phyloP scores from a whole-genome alignment of 2,888 invertebrate genomes.

The Dermolepida albohirtum region DNA sequence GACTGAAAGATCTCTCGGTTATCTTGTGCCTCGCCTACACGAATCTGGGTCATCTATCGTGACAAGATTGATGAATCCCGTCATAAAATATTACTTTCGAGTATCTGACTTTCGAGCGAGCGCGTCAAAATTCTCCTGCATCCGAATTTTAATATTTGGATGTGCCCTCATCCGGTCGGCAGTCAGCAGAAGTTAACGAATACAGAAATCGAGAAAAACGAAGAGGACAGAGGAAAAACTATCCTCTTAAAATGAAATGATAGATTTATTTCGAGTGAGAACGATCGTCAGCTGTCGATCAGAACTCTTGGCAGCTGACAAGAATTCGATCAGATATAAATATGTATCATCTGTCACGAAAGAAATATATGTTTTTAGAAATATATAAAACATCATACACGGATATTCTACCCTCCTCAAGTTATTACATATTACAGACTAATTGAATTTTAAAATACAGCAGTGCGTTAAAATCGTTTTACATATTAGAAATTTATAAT shows the following conservation, averaged over 20 bases:
- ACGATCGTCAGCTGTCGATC: slow-evolving; percentile 21
- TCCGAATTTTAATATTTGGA: slow-evolving; percentile 28
- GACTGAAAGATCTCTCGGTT: slow-evolving; percentile 28
- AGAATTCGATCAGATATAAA: slow-evolving; percentile 1
- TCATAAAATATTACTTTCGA: slow-evolving; percentile 37
- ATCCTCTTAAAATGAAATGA: slow-evolving; percentile 7
- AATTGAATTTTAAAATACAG: no score
- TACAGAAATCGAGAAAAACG: background rate
- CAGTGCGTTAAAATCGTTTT: no score
- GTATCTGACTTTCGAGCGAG: slow-evolving; percentile 30
- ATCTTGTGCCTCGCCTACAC: background rate
- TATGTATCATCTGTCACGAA: background rate
- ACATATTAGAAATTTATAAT: no score
- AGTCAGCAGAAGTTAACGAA: slow-evolving; percentile 17
- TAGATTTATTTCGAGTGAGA: slow-evolving; percentile 19
- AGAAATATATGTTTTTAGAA: no score
- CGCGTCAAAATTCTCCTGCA: slow-evolving; percentile 11
- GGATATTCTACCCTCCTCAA: no score
- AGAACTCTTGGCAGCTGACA: background rate
- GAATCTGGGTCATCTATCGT: slow-evolving; percentile 30
- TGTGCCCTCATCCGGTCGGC: slow-evolving; percentile 3
- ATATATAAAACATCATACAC: no score
- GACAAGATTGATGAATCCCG: slow-evolving; percentile 39
- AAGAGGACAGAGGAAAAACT: background rate
- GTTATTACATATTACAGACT: no score